phyloP scores from a whole-genome alignment of 2,888 invertebrate species.

The Mythimna lalbum region DNA sequence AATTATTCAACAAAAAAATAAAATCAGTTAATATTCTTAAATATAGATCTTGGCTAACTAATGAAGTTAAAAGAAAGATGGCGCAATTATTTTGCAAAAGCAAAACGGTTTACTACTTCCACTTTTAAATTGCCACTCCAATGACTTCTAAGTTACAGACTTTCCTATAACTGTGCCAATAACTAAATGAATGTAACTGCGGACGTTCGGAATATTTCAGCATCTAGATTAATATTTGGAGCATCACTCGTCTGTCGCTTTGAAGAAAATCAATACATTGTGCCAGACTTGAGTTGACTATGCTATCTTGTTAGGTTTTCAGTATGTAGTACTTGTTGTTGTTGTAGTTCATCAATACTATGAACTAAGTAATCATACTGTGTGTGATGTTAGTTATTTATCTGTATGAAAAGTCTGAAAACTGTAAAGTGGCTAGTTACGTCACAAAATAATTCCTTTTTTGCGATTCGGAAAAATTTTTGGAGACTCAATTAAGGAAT shows the following conservation, averaged over 20 bases:
- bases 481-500: too few species aligned
- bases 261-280: constrained; percentile 48
- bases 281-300: constrained; percentile 21
- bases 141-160: background rate
- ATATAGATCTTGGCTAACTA: background rate
- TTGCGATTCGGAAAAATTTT: too few species aligned
- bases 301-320: constrained; percentile 7
- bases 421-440: too few species aligned
- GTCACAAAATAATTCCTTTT: too few species aligned
- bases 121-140: too few species aligned
- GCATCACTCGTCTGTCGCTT: constrained; percentile 7
- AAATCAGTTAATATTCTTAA: background rate
- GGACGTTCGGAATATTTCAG: constrained; percentile 21
- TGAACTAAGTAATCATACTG: constrained; percentile 6
- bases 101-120: background rate
- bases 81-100: background rate
- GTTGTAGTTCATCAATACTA: constrained; percentile 13
- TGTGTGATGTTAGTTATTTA: constrained; percentile 3
- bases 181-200: constrained; percentile 1
- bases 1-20: background rate
- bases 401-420: background rate
- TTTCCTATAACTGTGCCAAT: background rate
- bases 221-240: constrained; percentile 34
- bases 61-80: background rate
- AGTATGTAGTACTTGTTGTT: constrained; percentile 15